Base-by-base conservation (phyloP, 2,797 vertebrate genomes). In the Bovichtus diacanthus region DNA sequence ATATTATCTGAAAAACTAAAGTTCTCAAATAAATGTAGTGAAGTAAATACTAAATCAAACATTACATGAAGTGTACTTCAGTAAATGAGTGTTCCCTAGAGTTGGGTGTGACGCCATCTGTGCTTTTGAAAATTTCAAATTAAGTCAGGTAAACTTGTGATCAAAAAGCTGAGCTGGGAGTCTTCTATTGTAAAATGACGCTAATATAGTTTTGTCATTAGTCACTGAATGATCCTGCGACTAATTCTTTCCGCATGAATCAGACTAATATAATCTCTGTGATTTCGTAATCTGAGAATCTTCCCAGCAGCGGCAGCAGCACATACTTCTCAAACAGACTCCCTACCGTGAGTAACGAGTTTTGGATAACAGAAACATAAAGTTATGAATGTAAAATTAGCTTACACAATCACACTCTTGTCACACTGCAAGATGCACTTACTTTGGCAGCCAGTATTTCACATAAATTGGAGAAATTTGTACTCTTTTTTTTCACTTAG, bases 221-320 rank as follows among this genome's bases (percentile, higher is more conserved):
- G 3, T 21, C 29, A 2, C 21, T 53, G 9, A 53, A 27, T 0
- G 13, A 9, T 10, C 4, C 15, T 27, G 11, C 64, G 47, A 76
- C 31, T 7, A 36, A 49, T 9, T 11, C 11, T n/a, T 27, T 29
- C 5, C 2, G 1, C 13, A 15, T 59, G 23, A 74, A 11, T 77
- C 70, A 71, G 13, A 59, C 9, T 18, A 1, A 31, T 19, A 41
- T 3, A 27, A 59, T 67, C 1, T 1, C 10, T 6, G 5, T 34
- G 27, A 36, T 72, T 82, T 76, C 50, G 11, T 36, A 16, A 80
- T 54, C 29, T n/a, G n/a, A 21, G 49, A 55, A 41, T 44, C 43
- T 6, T 65, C 65, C 21, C 25, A 19, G 12, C 56, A 10, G 31
- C 31, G 27, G n/a, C n/a, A 12, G 36, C 5, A 51, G 12, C 64